Conservation (phyloP, 1,140 invertebrate genomes). For the Zophobas morio region DNA sequence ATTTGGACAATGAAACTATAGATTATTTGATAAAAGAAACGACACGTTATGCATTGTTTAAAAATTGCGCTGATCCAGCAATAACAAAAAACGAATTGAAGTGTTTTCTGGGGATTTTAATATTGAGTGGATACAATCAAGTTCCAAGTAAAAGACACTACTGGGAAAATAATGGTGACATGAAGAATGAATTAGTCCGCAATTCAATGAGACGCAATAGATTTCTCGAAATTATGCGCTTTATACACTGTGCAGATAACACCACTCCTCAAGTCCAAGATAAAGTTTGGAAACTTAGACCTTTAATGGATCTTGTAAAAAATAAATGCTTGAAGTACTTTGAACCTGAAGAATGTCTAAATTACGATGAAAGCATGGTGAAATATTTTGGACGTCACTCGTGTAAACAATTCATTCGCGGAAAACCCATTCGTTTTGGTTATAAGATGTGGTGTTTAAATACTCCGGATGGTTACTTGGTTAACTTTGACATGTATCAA, state of each 20-base stretch:
- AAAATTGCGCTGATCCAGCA: constrained; percentile 61
- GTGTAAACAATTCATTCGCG: constrained; percentile 40
- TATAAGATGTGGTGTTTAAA: constrained; percentile 46
- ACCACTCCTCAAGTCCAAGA: background rate
- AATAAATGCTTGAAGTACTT: too few relatives aligned
- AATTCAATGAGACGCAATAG: constrained; percentile 61
- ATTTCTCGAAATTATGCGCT: constrained; percentile 62
- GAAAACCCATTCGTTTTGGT: constrained; percentile 42
- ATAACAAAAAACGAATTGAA: constrained; percentile 59
- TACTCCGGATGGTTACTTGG: constrained; percentile 26
- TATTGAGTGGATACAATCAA: constrained; percentile 63
- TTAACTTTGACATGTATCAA: constrained; percentile 43
- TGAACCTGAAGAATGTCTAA: background rate
- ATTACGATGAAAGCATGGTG: constrained; percentile 39
- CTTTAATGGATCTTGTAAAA: too few relatives aligned
- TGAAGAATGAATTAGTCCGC: constrained; percentile 59
- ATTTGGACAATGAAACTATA: constrained; percentile 55
- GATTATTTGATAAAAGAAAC: background rate
- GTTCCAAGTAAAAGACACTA: constrained; percentile 59
- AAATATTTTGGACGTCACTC: constrained; percentile 43
- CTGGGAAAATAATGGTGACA: constrained; percentile 62
- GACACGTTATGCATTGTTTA: constrained; percentile 57
- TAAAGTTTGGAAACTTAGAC: too few relatives aligned
- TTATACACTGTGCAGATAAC: constrained; percentile 60
- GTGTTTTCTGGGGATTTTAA: constrained; percentile 62